Base-by-base conservation (phyloP, 2,888 invertebrate species). In the Sphaerophoria taeniata region DNA sequence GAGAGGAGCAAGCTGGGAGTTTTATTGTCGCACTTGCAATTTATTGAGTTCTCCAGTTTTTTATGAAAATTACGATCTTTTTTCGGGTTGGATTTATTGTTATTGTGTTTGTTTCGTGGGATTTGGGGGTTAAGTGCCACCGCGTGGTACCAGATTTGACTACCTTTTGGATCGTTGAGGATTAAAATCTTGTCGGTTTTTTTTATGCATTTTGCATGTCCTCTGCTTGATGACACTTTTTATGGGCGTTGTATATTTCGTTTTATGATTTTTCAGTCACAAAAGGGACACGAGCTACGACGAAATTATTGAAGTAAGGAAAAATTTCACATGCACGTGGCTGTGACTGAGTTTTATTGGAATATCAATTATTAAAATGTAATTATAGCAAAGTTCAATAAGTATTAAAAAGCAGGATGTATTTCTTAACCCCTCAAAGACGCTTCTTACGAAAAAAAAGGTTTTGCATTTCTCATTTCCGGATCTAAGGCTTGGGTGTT, bases 11-110 rank as follows among this genome's bases (percentile, higher is more conserved):
- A 60, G 49, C 69, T 55, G 75, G 71, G 72, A 84, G 72, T 84
- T 79, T 84, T 84, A 84, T 75, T 84, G 84, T 80, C 75, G 84
- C 80, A 84, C 75, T 84, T 75, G 71, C 72, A 75, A 84, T 80
- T 80, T 80, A 84, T 84, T 75, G 67, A 76, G 84, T 71, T 84
- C 79, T 84, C 39, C 75, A 79, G 70, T 75, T 75, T 75, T 75
- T 72, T 75, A 72, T 33, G 69, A n/a, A 39, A 7, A 45, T 71
- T 47, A 65, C 33, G 7, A 60, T 60, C 47, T 56, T 61, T 72
- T 72, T 73, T 82, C 49, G 16, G 63, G 45, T 51, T 14, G 31
- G 36, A 84, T 84, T 84, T 84, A 84, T 84, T 84, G 84, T 84
- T 84, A 84, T 84, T 71, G 61, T 71, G 79, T 75, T 79, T 84